Conservation (phyloP, 2,797 vertebrate species). For the Perodicticus potto region DNA sequence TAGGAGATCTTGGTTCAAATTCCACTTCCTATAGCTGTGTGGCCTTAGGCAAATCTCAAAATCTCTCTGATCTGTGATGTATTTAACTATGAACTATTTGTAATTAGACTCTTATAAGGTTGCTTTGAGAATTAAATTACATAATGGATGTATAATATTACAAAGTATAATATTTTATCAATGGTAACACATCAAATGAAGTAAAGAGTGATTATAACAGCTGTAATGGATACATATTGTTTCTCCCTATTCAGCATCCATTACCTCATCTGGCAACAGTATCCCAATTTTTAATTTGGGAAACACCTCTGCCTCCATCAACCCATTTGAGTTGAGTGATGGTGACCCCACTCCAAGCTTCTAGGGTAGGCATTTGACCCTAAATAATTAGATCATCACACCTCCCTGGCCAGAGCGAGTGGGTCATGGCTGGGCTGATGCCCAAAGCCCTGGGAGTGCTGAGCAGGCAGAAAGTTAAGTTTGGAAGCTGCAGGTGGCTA, state of each 20-base stretch:
- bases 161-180: not conserved
- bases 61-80: not conserved
- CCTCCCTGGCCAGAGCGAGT: not conserved
- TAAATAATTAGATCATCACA: not conserved
- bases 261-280: not conserved
- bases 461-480: not conserved
- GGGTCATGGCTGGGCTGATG: accelerated
- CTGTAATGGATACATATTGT: too few relatives aligned
- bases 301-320: not conserved
- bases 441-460: not conserved
- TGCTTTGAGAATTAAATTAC: not conserved
- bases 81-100: not conserved
- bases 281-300: not conserved
- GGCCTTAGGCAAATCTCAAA: conserved; percentile 3
- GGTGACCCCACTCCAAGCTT: not conserved
- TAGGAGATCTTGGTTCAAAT: not conserved
- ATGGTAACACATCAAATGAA: not conserved
- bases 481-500: not conserved
- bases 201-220: not conserved
- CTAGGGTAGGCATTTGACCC: not conserved
- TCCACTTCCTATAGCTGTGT: not conserved
- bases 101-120: not conserved
- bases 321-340: not conserved
- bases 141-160: not conserved
- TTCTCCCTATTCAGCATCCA: not conserved